phyloP scores from a whole-genome alignment of 2,888 invertebrate genomes.

The Spialia ferax region DNA sequence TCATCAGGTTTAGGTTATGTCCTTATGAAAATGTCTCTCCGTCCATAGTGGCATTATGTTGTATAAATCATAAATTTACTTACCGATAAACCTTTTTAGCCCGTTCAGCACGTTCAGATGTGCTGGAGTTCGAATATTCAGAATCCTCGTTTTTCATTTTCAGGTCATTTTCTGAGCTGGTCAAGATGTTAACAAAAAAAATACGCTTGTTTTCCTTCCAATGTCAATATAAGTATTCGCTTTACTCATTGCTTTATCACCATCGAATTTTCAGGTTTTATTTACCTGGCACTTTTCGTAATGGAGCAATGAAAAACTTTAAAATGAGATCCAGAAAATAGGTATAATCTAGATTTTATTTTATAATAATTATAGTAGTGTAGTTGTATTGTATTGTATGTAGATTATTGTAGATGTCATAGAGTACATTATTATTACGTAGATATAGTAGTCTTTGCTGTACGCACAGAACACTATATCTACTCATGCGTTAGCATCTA shows the following conservation, averaged over 20 bases:
- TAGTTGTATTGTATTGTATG: too few species aligned
- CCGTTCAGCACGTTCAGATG: slow-evolving; percentile 78
- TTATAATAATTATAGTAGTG: too few species aligned
- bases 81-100: slow-evolving; percentile 84
- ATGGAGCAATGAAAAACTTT: neutral
- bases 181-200: slow-evolving; percentile 66
- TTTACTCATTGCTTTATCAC: neutral
- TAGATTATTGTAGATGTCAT: too few species aligned
- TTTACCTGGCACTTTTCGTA: neutral
- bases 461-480: too few species aligned
- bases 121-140: slow-evolving; percentile 78
- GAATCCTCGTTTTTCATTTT: slow-evolving; percentile 81
- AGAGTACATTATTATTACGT: too few species aligned
- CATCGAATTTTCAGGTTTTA: neutral
- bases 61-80: slow-evolving; percentile 44
- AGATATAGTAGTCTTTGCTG: too few species aligned
- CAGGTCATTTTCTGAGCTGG: slow-evolving; percentile 81
- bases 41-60: neutral
- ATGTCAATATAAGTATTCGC: slow-evolving; percentile 43
- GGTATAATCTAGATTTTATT: too few species aligned
- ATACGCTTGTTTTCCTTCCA: slow-evolving; percentile 54
- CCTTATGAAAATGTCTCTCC: neutral
- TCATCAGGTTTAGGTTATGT: slow-evolving; percentile 18
- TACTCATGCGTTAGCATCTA: too few species aligned
- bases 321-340: too few species aligned